Conservation (phyloP, 2,888 invertebrate species). For the Melikaiella ostensackeni region DNA sequence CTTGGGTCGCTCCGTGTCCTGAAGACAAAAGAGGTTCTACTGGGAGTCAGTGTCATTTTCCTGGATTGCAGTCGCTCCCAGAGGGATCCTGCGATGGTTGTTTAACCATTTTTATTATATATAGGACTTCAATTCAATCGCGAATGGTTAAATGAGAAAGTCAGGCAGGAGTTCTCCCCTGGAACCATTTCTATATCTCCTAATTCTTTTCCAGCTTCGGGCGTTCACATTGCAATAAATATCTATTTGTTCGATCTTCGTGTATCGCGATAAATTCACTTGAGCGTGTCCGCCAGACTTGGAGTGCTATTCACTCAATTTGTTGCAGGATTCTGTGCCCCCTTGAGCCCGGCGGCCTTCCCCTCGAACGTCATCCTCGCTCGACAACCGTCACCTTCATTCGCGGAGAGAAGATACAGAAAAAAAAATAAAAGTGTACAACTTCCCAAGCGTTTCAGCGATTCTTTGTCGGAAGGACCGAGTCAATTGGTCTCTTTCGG, state of each 20-base stretch:
- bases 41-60: no score
- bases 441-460: slow-evolving; percentile 55
- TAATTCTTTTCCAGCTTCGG: slow-evolving; percentile 26
- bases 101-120: no score
- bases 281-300: no score
- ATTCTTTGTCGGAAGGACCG: slow-evolving; percentile 60
- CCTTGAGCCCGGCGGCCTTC: no score
- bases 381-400: background rate
- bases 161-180: slow-evolving; percentile 4
- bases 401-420: slow-evolving; percentile 4
- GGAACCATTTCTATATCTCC: slow-evolving; percentile 1
- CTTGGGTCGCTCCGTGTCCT: no score
- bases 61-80: no score
- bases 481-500: slow-evolving; percentile 64
- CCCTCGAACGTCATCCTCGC: background rate
- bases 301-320: no score
- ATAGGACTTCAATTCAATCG: slow-evolving; percentile 3
- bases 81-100: no score
- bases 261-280: no score
- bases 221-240: slow-evolving; percentile 35
- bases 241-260: slow-evolving; percentile 31
- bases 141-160: slow-evolving; percentile 37
- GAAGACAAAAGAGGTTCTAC: no score
- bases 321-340: no score
- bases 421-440: slow-evolving; percentile 13